Evolutionary conservation across 2,888 invertebrate species (phyloP).

Genomic region (Thera britannica): DNA sequence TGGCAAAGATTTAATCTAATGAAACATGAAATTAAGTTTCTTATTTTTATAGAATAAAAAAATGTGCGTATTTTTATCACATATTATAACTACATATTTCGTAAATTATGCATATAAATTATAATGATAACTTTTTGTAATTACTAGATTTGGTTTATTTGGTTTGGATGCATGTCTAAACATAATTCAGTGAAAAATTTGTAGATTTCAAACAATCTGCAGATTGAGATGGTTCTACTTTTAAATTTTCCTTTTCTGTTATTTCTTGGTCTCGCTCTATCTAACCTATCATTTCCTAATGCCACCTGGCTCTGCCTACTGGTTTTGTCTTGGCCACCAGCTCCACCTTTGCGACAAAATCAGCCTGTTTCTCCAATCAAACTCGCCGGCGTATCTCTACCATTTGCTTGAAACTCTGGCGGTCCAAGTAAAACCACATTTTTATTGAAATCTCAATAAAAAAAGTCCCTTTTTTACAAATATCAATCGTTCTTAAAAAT

Average conservation of each 20-base stretch:
- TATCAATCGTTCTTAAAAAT: too few relatives aligned
- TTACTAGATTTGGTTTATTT: neutral
- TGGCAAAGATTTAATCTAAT: neutral
- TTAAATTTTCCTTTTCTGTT: too few relatives aligned
- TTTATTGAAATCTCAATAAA: too few relatives aligned
- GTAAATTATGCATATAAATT: neutral
- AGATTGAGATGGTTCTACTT: too few relatives aligned
- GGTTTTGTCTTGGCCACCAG: conserved; percentile 25
- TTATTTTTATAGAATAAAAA: neutral
- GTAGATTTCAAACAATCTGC: too few relatives aligned
- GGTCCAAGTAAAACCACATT: too few relatives aligned
- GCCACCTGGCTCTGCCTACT: conserved; percentile 51
- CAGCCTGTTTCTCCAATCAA: conserved; percentile 80
- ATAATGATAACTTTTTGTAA: neutral
- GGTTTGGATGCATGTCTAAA: too few relatives aligned
- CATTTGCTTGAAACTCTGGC: conserved; percentile 78
- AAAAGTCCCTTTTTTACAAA: too few relatives aligned
- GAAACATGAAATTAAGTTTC: neutral
- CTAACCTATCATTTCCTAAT: conserved; percentile 64
- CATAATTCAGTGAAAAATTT: too few relatives aligned
- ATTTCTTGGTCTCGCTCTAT: too few relatives aligned
- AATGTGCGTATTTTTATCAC: neutral
- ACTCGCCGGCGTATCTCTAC: conserved; percentile 69
- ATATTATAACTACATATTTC: neutral
- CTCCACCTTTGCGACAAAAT: conserved; percentile 29